Evolutionary conservation across 2,113 vertebrate genomes (phyloP).

Genomic region (Antechinus stuartii): DNA sequence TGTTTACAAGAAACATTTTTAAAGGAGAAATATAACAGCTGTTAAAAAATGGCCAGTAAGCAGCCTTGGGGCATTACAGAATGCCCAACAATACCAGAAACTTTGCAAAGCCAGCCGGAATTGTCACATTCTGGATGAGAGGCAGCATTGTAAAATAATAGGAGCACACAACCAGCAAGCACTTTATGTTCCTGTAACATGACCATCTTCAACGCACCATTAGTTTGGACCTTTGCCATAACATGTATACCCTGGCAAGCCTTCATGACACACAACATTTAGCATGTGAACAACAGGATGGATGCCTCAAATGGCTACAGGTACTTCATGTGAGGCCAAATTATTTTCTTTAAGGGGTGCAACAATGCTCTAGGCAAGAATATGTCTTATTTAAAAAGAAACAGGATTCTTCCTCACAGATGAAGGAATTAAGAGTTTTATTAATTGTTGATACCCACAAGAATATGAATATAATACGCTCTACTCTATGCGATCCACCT

Average conservation of each 20-base stretch:
- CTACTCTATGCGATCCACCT: background rate
- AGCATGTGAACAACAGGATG: background rate
- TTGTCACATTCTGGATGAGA: background rate
- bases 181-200: constrained; percentile 33
- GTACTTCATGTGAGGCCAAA: background rate
- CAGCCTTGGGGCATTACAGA: background rate
- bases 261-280: background rate
- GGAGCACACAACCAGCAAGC: background rate
- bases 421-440: background rate
- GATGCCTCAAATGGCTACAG: background rate
- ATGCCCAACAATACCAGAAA: constrained; percentile 15
- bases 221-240: background rate
- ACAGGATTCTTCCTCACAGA: background rate
- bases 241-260: background rate
- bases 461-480: background rate
- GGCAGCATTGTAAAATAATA: background rate
- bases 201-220: constrained; percentile 43
- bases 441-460: background rate
- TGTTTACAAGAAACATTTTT: constrained; percentile 28
- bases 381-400: background rate
- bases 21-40: background rate
- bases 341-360: background rate
- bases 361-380: background rate
- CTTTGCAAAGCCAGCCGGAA: background rate
- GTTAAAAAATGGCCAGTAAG: constrained; percentile 29